Conservation (phyloP, 2,113 vertebrate genomes). For the Limnothrissa miodon region DNA sequence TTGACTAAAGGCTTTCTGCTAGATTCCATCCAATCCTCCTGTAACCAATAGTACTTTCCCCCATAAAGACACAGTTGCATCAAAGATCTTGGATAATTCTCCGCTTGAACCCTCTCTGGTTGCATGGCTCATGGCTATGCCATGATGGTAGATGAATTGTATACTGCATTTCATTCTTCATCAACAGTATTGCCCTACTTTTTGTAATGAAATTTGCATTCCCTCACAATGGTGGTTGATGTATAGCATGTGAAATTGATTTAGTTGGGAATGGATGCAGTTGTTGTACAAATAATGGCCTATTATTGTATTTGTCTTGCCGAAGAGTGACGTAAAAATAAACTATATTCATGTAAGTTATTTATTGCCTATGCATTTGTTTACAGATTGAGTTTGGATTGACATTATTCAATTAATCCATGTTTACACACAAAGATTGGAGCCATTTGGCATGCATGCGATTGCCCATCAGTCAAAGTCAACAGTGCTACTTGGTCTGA, state of each 20-base stretch:
- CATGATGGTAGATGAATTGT: neutral
- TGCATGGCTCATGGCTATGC: too few species aligned
- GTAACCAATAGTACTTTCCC: neutral
- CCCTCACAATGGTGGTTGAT: neutral
- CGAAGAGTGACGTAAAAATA: neutral
- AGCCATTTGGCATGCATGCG: neutral
- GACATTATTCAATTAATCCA: neutral
- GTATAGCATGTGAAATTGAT: neutral
- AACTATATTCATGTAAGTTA: neutral
- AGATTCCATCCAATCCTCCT: neutral
- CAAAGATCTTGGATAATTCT: too few species aligned
- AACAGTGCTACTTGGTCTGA: neutral
- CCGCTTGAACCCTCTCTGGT: too few species aligned
- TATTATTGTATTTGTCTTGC: neutral
- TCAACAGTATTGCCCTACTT: neutral
- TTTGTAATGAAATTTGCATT: neutral
- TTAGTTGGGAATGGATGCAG: neutral
- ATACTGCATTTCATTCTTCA: neutral
- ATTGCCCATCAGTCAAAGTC: neutral
- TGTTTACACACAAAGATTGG: neutral
- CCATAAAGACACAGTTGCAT: neutral
- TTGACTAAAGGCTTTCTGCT: neutral
- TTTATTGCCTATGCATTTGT: neutral
- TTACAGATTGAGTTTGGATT: neutral
- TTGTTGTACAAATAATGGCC: neutral